Evolutionary conservation across 2,888 invertebrate genomes (phyloP).

Genomic region (Campopleginae sp.): DNA sequence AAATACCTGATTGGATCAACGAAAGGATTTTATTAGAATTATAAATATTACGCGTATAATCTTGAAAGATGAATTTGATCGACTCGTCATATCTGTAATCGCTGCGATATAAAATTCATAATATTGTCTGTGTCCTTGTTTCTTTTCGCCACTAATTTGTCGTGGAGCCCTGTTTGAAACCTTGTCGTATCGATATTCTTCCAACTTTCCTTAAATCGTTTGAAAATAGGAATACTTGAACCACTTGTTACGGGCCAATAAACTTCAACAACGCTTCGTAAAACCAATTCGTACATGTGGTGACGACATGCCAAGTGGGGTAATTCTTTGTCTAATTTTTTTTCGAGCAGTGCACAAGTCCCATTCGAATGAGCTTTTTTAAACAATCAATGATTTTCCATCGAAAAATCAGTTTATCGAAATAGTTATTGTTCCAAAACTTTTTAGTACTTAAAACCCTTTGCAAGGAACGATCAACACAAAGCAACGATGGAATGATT

Average conservation of each 20-base stretch:
- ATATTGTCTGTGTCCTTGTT: neutral
- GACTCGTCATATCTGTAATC: neutral
- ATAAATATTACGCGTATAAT: neutral
- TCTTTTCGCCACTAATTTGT: neutral
- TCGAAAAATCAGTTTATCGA: neutral
- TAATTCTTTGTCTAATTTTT: neutral
- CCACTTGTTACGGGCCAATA: neutral
- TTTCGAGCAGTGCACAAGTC: neutral
- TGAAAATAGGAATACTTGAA: neutral
- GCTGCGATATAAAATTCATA: neutral
- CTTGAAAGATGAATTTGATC: neutral
- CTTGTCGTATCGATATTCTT: neutral
- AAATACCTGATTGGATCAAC: neutral
- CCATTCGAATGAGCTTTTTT: neutral
- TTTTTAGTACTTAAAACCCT: too few relatives aligned
- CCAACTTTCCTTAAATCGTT: neutral
- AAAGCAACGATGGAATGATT: too few relatives aligned
- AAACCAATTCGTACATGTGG: neutral
- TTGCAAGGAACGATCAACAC: too few relatives aligned
- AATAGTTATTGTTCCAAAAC: too few relatives aligned
- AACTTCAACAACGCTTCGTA: slow-evolving; percentile 7
- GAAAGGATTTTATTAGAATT: neutral
- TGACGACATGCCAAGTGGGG: neutral
- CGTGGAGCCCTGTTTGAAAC: neutral
- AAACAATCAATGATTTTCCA: neutral